These are phyloP conservation scores for Amiota communis DNA, from an alignment of 2,888 invertebrate genomes.

Conservation along the genomic window DNA sequence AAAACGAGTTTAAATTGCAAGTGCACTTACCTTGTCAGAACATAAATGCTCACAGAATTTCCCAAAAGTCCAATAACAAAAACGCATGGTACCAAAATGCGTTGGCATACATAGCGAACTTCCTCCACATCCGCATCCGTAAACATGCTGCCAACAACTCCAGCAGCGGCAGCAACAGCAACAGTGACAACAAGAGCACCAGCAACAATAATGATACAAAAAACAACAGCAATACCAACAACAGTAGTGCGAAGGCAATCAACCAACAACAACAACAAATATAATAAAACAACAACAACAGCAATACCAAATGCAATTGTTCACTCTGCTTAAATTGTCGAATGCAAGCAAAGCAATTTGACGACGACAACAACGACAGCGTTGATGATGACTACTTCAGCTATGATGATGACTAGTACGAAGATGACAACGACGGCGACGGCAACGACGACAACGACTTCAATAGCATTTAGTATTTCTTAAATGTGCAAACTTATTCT, in stretches of 20 bases:
- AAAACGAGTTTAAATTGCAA: conserved; percentile 37
- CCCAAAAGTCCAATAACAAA: conserved; percentile 81
- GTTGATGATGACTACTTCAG: neutral
- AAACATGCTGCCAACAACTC: conserved; percentile 58
- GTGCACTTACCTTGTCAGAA: conserved; percentile 75
- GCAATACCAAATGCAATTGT: no score
- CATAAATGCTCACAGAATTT: conserved; percentile 77
- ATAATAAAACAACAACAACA: neutral
- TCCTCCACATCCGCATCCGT: conserved; percentile 68
- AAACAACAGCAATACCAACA: conserved; percentile 17
- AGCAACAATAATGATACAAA: conserved; percentile 21
- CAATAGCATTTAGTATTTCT: no score
- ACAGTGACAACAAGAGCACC: conserved; percentile 34
- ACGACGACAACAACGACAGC: neutral
- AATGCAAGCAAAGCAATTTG: neutral
- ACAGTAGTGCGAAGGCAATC: conserved; percentile 29
- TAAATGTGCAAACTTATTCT: no score
- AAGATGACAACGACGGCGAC: neutral
- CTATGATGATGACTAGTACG: neutral
- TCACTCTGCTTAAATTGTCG: no score
- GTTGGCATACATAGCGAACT: conserved; percentile 75
- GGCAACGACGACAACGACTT: neutral
- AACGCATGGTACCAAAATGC: conserved; percentile 78
- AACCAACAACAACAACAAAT: neutral
- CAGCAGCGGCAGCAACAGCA: conserved; percentile 22